Evolutionary conservation across 2,113 vertebrate genomes (phyloP).

Genomic region (Globicephala melas): DNA sequence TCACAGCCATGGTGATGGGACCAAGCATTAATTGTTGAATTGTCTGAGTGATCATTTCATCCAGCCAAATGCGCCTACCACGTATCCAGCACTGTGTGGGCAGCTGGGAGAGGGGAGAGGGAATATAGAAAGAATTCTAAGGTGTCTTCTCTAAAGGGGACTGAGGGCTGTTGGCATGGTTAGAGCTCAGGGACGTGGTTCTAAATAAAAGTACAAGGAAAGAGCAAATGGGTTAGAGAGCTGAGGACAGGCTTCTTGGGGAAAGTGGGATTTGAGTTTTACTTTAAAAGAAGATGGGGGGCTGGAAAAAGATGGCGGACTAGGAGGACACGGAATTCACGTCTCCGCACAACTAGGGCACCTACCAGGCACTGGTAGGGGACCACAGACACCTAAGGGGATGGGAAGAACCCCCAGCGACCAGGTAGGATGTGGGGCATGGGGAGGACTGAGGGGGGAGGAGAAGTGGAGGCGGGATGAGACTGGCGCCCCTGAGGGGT

Average conservation of each 20-base stretch:
- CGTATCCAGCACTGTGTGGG: accelerated
- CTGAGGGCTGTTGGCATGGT: accelerated
- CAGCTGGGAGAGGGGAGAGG: not conserved
- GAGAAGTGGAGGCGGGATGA: no score
- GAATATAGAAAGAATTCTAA: no score
- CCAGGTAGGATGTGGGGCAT: no score
- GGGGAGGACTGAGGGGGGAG: no score
- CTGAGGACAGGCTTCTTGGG: not conserved
- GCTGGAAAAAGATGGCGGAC: no score
- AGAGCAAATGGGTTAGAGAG: no score
- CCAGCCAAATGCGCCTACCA: not conserved
- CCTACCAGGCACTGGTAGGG: no score
- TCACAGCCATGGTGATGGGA: not conserved
- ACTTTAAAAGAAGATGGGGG: not conserved
- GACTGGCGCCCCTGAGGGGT: no score
- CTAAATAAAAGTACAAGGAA: not conserved
- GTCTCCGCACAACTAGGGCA: no score
- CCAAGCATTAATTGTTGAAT: not conserved
- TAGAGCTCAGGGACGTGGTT: not conserved
- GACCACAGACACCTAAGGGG: no score
- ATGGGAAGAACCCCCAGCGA: no score
- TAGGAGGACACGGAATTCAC: no score
- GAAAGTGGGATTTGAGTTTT: not conserved
- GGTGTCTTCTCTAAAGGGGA: not conserved
- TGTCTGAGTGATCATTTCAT: not conserved